These are phyloP conservation scores for Neoniphon sammara DNA, from an alignment of 2,797 vertebrate genomes.

Conservation along the genomic window DNA sequence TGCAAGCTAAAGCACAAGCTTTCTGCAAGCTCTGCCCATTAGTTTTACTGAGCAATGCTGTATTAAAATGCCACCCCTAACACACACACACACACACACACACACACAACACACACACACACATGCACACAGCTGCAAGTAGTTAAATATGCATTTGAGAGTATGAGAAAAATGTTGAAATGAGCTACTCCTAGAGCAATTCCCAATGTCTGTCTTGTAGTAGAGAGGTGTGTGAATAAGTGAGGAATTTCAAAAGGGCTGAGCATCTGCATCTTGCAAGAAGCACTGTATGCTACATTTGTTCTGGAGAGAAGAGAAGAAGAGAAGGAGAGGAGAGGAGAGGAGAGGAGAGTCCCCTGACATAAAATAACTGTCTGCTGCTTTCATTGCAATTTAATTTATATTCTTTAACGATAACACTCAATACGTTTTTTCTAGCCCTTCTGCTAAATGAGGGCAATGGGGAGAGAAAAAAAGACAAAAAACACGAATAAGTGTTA, in stretches of 20 bases:
- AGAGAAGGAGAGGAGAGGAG: neutral
- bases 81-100: neutral
- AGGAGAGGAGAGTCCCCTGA: neutral
- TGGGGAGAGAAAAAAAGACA: neutral
- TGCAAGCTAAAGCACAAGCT: neutral
- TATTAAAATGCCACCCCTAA: neutral
- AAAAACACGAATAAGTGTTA: neutral
- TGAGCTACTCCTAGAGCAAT: neutral
- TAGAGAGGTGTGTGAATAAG: neutral
- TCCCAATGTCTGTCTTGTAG: neutral
- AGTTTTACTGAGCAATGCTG: neutral
- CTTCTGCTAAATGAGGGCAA: conserved; percentile 12
- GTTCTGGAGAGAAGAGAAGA: neutral
- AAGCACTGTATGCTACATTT: conserved; percentile 19
- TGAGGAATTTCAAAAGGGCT: too few species aligned
- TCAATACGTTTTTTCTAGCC: conserved; percentile 16
- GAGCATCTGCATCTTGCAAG: conserved; percentile 22
- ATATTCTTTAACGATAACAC: neutral
- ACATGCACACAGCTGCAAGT: conserved; percentile 6
- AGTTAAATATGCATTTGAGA: conserved; percentile 12
- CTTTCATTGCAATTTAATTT: conserved; percentile 14
- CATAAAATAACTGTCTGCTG: conserved; percentile 6
- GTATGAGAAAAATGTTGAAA: conserved; percentile 7
- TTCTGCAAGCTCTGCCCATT: neutral
- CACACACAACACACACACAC: too few species aligned